Evolutionary conservation across 2,113 vertebrate species (phyloP).

Genomic region (Podarcis raffonei): DNA sequence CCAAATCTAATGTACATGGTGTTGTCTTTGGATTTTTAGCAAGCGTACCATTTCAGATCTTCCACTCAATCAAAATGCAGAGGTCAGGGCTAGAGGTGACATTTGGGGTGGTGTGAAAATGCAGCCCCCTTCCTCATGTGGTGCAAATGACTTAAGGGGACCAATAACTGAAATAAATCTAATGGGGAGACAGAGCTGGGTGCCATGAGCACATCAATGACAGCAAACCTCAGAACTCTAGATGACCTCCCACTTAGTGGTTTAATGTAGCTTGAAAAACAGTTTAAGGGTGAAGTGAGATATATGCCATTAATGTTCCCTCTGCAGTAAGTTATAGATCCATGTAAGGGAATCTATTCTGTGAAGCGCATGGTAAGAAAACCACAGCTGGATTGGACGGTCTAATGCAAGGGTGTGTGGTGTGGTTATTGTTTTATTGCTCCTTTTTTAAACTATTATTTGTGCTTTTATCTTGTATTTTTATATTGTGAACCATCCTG

Average conservation of each 20-base stretch:
- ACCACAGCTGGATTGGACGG: not conserved
- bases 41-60: not conserved
- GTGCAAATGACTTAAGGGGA: not conserved
- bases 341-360: not conserved
- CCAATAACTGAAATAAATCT: not conserved
- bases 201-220: not conserved
- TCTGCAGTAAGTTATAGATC: not conserved
- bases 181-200: not conserved
- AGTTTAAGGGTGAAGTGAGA: not conserved
- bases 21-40: not conserved
- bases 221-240: not conserved
- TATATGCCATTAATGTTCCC: not conserved
- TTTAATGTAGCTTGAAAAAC: not conserved
- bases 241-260: not conserved
- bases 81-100: not conserved
- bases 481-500: too few species aligned
- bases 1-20: not conserved
- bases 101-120: too few species aligned
- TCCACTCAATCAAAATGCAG: not conserved
- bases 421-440: not conserved
- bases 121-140: not conserved
- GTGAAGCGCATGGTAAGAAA: not conserved
- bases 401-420: not conserved
- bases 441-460: too few species aligned
- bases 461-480: too few species aligned